Base-by-base conservation (phyloP, 2,888 invertebrate genomes). In the Drosophila cyrtoloma region DNA sequence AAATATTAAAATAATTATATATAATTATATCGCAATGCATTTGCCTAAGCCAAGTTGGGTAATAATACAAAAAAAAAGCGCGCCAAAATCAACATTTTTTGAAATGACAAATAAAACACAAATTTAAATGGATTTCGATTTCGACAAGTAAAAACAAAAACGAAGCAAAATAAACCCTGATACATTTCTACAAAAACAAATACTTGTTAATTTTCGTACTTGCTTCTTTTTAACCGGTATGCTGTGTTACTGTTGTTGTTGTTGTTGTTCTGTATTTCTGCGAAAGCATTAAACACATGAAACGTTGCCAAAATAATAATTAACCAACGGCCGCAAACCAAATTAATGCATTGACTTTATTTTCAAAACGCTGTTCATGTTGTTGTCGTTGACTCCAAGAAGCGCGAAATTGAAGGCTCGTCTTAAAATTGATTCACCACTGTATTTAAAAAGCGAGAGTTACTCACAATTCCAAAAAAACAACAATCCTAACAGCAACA, bases 221-320 rank as follows among this genome's bases (percentile, higher is more conserved):
- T 37, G 37, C 26, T 58, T 19, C 52, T 52, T 51, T 42, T 66
- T 42, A 66, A 66, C 66, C 61, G 66, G 52, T 52, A 32, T 57
- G 55, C 35, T 32, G 26, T 35, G 16, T 47, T 59, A 9, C 16
- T 53, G n/a, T 51, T 71, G 39, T 35, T 35, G 47, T 28, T 51
- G 44, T 35, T 55, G 28, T 39, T 52, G 58, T 22, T 26, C 33
- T 59, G 39, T n/a, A 14, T 42, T 59, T 65, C 59, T 51, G 30
- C 30, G 59, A 65, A 65, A 59, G 3, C 39, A 65, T 52, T 60
- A 42, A 59, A 28, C 39, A 16, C 42, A 50, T 9, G 26, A 62
- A 63, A 62, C 53, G 64, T 37, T 55, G 35, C 30, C 32, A 73
- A 59, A 73, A 64, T 71, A 59, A 72, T 42, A 39, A 32, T 32